Evolutionary conservation across 2,113 vertebrate genomes (phyloP).

Genomic region (Serinus canaria): DNA sequence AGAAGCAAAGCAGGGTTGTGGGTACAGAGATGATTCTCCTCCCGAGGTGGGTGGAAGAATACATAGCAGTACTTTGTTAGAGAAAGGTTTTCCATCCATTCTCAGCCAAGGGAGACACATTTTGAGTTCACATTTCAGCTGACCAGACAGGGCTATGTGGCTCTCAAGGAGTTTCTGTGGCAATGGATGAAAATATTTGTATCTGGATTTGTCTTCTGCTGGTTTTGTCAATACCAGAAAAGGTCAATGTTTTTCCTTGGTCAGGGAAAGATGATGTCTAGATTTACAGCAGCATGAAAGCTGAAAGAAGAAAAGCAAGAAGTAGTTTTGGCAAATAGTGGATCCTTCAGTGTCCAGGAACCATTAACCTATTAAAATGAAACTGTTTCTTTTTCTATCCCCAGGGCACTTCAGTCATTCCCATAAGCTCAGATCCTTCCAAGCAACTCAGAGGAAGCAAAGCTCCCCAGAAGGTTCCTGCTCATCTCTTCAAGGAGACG

Average conservation of each 20-base stretch:
- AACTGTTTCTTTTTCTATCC: slow-evolving; percentile 41
- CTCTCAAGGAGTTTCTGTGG: slow-evolving; percentile 54
- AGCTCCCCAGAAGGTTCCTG: neutral
- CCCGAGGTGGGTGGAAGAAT: neutral
- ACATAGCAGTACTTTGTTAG: neutral
- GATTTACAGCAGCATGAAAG: slow-evolving; percentile 13
- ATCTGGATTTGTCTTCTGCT: slow-evolving; percentile 61
- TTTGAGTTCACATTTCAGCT: neutral
- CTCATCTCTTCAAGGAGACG: neutral
- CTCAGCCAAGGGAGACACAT: slow-evolving; percentile 11
- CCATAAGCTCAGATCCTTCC: neutral
- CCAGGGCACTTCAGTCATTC: slow-evolving; percentile 1
- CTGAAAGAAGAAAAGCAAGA: slow-evolving; percentile 26
- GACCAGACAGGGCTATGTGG: neutral
- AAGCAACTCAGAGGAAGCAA: neutral
- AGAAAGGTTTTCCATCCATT: slow-evolving; percentile 17
- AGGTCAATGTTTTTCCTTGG: slow-evolving; percentile 44
- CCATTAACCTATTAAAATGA: slow-evolving; percentile 36
- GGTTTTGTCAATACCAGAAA: slow-evolving; percentile 57
- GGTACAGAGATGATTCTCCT: neutral
- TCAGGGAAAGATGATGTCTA: slow-evolving; percentile 11
- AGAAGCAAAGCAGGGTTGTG: neutral
- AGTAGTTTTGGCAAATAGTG: slow-evolving; percentile 22
- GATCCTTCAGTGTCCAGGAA: slow-evolving; percentile 30
- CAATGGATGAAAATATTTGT: slow-evolving; percentile 58